A percentile compares a stretch with the other conserved stretches of the same genome.
Evolutionary conservation across 2,797 vertebrate genomes (phyloP).

Genomic region (Acomys russatus): DNA sequence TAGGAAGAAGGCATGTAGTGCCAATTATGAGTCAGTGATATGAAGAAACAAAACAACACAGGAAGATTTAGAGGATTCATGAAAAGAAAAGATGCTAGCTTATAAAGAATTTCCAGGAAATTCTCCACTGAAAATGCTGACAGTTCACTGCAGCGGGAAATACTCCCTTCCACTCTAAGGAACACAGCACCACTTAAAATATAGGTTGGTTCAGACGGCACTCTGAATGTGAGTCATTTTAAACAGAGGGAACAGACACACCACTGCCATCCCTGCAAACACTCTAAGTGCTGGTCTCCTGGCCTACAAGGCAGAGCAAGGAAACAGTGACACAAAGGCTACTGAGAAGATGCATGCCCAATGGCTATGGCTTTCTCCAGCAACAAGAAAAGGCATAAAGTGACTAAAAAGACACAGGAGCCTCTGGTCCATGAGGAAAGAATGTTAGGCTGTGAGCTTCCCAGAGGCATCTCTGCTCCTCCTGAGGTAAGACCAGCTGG

Average conservation of each 20-base stretch:
- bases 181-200: constrained; percentile 29
- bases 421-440: not conserved
- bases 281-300: not conserved
- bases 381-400: not conserved
- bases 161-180: not conserved
- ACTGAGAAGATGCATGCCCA: not conserved
- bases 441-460: not conserved
- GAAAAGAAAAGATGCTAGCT: not conserved
- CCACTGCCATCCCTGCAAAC: not conserved
- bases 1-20: not conserved
- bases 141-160: not conserved
- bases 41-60: not conserved
- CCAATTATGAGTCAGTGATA: not conserved
- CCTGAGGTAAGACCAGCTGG: not conserved
- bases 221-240: constrained; percentile 36
- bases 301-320: not conserved
- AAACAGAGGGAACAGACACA: not conserved
- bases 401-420: not conserved
- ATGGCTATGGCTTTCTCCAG: not conserved
- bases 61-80: not conserved
- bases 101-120: not conserved
- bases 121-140: not conserved
- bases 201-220: not conserved
- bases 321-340: not conserved
- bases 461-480: not conserved